Conservation (phyloP, 2,888 invertebrate genomes). For the Philaethria dido region DNA sequence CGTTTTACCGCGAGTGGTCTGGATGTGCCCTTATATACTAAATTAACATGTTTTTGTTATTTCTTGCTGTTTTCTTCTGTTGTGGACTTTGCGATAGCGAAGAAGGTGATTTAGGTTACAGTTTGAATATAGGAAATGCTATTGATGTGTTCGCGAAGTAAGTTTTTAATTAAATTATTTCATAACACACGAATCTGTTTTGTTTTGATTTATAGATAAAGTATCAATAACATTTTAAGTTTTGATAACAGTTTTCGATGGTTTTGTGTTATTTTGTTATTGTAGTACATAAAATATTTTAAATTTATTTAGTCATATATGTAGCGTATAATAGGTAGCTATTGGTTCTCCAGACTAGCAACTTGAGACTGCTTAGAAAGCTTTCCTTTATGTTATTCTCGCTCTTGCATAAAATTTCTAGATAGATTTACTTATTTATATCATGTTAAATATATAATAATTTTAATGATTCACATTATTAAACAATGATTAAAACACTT, state of each 20-base stretch:
- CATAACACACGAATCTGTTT: conserved; percentile 4
- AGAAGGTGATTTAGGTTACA: conserved; percentile 67
- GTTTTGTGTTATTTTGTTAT: conserved; percentile 2
- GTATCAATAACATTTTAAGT: conserved; percentile 2
- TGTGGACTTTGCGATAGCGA: conserved; percentile 60
- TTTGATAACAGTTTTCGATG: conserved; percentile 19
- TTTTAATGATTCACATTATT: too few relatives aligned
- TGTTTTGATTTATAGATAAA: conserved; percentile 32
- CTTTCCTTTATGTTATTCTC: neutral
- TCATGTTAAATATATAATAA: too few relatives aligned
- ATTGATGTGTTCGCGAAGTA: conserved; percentile 79
- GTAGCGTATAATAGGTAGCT: neutral
- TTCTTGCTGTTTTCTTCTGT: conserved; percentile 55
- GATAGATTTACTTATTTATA: neutral
- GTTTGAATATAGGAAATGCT: conserved; percentile 71
- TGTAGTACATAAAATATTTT: neutral
- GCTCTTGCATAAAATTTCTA: neutral
- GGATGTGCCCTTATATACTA: conserved; percentile 1
- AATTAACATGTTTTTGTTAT: conserved; percentile 54
- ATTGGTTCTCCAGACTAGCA: neutral
- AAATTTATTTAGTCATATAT: neutral
- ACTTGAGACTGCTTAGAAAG: conserved; percentile 7
- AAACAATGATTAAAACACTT: too few relatives aligned
- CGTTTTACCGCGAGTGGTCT: conserved; percentile 46
- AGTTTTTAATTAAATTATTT: conserved; percentile 50